These are phyloP conservation scores for Oxyruncus cristatus DNA, from an alignment of 2,113 vertebrate genomes.

Conservation along the genomic window DNA sequence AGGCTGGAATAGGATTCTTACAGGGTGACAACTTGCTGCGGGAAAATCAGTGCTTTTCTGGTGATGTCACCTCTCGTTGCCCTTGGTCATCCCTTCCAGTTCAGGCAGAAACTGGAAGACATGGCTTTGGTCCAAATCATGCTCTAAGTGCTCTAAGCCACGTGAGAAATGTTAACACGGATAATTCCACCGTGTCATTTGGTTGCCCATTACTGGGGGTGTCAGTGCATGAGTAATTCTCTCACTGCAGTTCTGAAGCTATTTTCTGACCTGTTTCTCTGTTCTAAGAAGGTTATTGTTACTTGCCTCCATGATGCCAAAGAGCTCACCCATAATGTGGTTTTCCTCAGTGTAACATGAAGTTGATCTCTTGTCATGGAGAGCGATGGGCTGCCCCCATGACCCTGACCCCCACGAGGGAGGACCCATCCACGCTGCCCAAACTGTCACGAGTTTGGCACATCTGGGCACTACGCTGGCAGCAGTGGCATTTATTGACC, in stretches of 20 bases:
- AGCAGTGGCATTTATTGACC: not conserved
- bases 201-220: not conserved
- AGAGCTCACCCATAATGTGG: accelerated
- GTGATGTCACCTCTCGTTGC: not conserved
- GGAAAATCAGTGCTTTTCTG: not conserved
- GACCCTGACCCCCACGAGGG: not conserved
- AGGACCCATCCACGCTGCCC: not conserved
- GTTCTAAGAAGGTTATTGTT: not conserved
- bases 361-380: too few species aligned
- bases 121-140: not conserved
- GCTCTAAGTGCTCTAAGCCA: not conserved
- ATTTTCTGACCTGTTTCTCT: not conserved
- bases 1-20: not conserved
- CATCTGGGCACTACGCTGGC: too few species aligned
- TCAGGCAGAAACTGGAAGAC: not conserved
- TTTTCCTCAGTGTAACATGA: not conserved
- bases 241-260: accelerated
- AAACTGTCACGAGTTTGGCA: not conserved
- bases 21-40: not conserved
- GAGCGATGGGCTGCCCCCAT: not conserved
- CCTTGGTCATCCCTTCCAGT: not conserved
- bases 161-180: accelerated
- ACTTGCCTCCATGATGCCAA: not conserved
- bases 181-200: accelerated
- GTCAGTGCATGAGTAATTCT: not conserved